phyloP scores from a whole-genome alignment of 2,797 vertebrate genomes.

The Choloepus didactylus region DNA sequence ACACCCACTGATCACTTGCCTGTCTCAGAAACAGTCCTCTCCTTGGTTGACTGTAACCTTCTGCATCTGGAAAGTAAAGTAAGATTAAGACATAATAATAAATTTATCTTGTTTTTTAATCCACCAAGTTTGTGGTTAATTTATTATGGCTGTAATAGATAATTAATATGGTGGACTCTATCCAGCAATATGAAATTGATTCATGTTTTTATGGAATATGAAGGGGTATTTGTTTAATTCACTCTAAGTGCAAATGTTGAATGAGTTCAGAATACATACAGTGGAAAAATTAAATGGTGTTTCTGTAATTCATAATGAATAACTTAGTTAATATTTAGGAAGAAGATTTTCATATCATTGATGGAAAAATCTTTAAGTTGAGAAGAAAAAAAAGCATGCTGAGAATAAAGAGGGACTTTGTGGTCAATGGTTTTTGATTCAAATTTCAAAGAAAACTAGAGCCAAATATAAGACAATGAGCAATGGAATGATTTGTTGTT shows the following conservation, averaged over 20 bases:
- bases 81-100: neutral
- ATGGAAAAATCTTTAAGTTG: constrained; percentile 1
- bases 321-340: neutral
- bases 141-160: neutral
- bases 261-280: neutral
- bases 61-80: neutral
- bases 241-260: neutral
- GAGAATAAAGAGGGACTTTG: neutral
- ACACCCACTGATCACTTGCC: neutral
- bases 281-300: neutral
- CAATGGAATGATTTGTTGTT: neutral
- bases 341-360: neutral
- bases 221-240: neutral
- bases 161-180: neutral
- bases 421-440: constrained; percentile 48
- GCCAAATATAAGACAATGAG: neutral
- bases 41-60: neutral
- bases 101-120: constrained; percentile 25
- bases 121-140: neutral
- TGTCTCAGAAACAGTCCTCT: neutral
- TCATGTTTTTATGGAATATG: neutral
- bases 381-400: constrained; percentile 38
- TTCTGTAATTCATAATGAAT: constrained; percentile 15
- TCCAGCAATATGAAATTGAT: neutral
- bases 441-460: constrained; percentile 62